phyloP scores from a whole-genome alignment of 2,797 vertebrate genomes.

The Australoheros facetus region DNA sequence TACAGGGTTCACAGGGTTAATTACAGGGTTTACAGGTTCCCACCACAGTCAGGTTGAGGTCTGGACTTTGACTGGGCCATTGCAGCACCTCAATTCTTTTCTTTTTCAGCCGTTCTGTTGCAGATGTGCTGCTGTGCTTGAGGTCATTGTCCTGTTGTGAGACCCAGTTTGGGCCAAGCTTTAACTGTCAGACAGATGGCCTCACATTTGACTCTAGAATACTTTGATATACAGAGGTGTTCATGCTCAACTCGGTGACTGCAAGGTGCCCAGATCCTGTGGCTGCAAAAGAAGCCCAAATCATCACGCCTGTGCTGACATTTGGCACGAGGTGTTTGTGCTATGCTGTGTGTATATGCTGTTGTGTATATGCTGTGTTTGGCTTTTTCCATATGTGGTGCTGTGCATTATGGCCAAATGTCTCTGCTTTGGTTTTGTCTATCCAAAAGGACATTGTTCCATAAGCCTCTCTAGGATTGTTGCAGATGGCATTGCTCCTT shows the following conservation, averaged over 20 bases:
- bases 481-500: too few relatives aligned
- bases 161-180: background rate
- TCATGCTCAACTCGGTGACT: too few relatives aligned
- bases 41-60: background rate
- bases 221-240: background rate
- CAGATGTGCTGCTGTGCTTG: background rate
- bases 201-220: accelerated
- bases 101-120: background rate
- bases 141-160: too few relatives aligned
- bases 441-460: background rate
- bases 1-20: too few relatives aligned
- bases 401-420: background rate
- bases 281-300: background rate
- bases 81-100: background rate
- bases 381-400: background rate
- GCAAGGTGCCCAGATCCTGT: background rate
- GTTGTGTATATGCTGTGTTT: background rate
- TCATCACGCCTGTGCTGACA: background rate
- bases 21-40: background rate
- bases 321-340: too few relatives aligned
- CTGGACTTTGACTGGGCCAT: background rate
- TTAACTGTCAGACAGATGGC: background rate
- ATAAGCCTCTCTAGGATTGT: background rate
- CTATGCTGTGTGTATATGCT: too few relatives aligned
- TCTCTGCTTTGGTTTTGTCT: background rate